Evolutionary conservation across 2,797 vertebrate species (phyloP).

Genomic region (Austrolebias charrua): DNA sequence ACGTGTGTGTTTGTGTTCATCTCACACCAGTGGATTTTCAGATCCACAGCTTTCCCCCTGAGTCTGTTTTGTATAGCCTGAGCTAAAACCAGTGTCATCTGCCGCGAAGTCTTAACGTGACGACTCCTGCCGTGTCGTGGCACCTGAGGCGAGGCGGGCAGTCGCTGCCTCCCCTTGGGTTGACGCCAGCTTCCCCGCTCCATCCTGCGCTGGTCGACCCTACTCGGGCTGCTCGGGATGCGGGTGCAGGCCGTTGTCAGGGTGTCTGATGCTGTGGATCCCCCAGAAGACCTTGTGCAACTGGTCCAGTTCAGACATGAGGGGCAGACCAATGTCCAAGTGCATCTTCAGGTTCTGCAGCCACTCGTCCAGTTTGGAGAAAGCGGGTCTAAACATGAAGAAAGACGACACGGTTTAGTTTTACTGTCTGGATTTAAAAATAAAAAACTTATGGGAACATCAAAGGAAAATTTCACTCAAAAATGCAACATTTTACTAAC

Average conservation of each 20-base stretch:
- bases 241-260: slow-evolving; percentile 82
- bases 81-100: slow-evolving; percentile 32
- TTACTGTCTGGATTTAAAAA: background rate
- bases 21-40: slow-evolving; percentile 58
- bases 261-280: slow-evolving; percentile 70
- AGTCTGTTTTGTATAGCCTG: slow-evolving; percentile 59
- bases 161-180: slow-evolving; percentile 6
- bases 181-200: slow-evolving; percentile 3
- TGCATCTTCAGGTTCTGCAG: slow-evolving; percentile 93
- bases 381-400: slow-evolving; percentile 82
- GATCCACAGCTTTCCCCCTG: slow-evolving; percentile 55
- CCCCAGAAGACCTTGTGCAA: slow-evolving; percentile 88
- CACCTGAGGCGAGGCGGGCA: slow-evolving; percentile 10
- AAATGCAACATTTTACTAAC: background rate
- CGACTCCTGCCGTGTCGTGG: slow-evolving; percentile 29
- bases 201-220: slow-evolving; percentile 14
- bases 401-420: background rate
- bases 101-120: slow-evolving; percentile 30
- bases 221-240: slow-evolving; percentile 85
- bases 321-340: slow-evolving; percentile 87
- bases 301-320: slow-evolving; percentile 89
- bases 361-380: slow-evolving; percentile 92
- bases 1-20: slow-evolving; percentile 23
- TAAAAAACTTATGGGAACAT: background rate
- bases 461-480: background rate